Evolutionary conservation across 2,888 invertebrate genomes (phyloP).

Genomic region (Drosophila pseudotalamancana): DNA sequence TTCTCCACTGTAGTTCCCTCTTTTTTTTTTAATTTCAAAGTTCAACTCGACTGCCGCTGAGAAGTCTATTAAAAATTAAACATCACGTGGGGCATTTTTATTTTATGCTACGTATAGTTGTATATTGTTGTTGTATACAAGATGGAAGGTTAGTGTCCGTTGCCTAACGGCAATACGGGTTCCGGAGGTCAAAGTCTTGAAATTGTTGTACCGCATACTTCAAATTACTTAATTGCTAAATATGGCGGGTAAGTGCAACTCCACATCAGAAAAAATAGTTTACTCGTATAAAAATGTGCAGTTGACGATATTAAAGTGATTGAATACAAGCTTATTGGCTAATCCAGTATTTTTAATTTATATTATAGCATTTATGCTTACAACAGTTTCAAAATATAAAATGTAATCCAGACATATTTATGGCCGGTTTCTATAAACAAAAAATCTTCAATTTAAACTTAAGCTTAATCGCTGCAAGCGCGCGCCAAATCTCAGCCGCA

Average conservation of each 20-base stretch:
- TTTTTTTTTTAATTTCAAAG: constrained; percentile 32
- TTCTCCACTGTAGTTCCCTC: background rate
- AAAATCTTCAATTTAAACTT: background rate
- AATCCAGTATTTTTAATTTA: background rate
- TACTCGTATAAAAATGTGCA: background rate
- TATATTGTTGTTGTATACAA: background rate
- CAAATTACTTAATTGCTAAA: constrained; percentile 1
- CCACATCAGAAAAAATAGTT: background rate
- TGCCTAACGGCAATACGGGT: background rate
- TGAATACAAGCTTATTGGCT: background rate
- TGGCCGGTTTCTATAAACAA: no score
- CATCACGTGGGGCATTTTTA: constrained; percentile 44
- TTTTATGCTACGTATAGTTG: constrained; percentile 8
- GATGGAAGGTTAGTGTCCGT: constrained; percentile 18
- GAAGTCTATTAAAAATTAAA: constrained; percentile 55
- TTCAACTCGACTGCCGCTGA: constrained; percentile 27
- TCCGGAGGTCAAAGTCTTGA: background rate
- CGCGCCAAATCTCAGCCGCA: background rate
- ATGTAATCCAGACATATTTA: no score
- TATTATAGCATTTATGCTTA: background rate
- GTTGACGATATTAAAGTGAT: background rate
- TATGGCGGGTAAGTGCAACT: background rate
- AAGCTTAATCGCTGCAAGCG: constrained; percentile 1
- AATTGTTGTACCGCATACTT: background rate
- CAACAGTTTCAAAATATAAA: no score